Evolutionary conservation across 2,113 vertebrate species (phyloP).

Genomic region (Tragelaphus buxtoni): DNA sequence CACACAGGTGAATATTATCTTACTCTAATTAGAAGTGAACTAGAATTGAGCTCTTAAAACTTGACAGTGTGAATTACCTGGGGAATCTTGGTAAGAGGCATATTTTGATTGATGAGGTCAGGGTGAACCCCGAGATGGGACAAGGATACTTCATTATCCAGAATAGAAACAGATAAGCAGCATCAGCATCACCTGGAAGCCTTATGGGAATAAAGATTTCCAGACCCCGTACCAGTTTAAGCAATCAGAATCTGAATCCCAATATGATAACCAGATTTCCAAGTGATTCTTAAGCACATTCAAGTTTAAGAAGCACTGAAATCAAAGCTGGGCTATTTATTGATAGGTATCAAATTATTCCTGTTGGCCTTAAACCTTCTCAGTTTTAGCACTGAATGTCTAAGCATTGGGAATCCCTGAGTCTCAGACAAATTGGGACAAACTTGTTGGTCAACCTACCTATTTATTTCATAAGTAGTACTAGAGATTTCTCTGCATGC

Average conservation of each 20-base stretch:
- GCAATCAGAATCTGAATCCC: neutral
- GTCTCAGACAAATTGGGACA: neutral
- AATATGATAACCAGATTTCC: neutral
- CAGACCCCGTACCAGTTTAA: neutral
- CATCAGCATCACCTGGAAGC: neutral
- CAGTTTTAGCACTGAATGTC: neutral
- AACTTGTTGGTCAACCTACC: neutral
- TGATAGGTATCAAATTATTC: neutral
- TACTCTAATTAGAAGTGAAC: neutral
- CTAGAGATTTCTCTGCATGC: neutral
- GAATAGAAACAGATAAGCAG: neutral
- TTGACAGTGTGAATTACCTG: neutral
- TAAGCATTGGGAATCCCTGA: neutral
- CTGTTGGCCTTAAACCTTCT: neutral
- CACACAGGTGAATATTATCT: neutral
- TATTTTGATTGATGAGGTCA: neutral
- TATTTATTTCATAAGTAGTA: neutral
- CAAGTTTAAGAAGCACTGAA: neutral
- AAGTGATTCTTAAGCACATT: neutral
- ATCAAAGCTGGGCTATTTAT: neutral
- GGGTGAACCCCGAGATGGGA: neutral
- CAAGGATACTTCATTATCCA: neutral
- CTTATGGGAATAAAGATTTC: neutral
- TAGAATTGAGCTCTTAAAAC: neutral
- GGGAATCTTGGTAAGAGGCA: neutral